These are phyloP conservation scores for Pediacus dermestoides DNA, from an alignment of 2,888 invertebrate genomes.

Conservation along the genomic window DNA sequence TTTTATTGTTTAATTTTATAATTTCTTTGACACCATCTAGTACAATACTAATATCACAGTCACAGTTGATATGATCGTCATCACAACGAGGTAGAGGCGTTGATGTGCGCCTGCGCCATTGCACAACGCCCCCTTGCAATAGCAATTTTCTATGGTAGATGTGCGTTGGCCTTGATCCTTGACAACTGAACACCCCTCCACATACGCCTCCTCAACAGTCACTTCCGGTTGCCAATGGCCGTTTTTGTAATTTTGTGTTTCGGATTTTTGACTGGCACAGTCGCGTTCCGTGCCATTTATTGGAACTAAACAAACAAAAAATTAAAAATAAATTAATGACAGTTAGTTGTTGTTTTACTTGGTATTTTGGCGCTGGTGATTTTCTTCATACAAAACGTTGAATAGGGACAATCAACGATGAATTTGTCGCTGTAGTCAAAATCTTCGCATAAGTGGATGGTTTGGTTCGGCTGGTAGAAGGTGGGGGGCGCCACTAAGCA, in stretches of 20 bases:
- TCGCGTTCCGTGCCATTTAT: slow-evolving; percentile 63
- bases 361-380: slow-evolving; percentile 64
- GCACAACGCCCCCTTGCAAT: slow-evolving; percentile 71
- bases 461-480: slow-evolving; percentile 57
- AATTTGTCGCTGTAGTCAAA: slow-evolving; percentile 71
- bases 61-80: too few species aligned
- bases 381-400: slow-evolving; percentile 80
- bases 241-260: slow-evolving; percentile 58
- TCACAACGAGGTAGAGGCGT: too few species aligned
- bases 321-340: too few species aligned
- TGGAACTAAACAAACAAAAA: slow-evolving; percentile 34
- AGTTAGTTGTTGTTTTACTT: too few species aligned
- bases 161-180: slow-evolving; percentile 63
- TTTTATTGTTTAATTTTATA: too few species aligned
- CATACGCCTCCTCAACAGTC: slow-evolving; percentile 66
- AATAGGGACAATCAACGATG: slow-evolving; percentile 72
- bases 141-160: slow-evolving; percentile 67
- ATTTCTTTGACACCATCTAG: too few species aligned
- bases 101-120: too few species aligned
- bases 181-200: slow-evolving; percentile 63
- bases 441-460: slow-evolving; percentile 67
- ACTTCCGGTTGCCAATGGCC: slow-evolving; percentile 64
- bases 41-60: too few species aligned
- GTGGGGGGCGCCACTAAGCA: slow-evolving; percentile 66
- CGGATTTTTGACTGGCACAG: slow-evolving; percentile 71